Evolutionary conservation across 35 echinoderm and acorn worm species (phyloP).

Genomic region (Acanthaster planci): DNA sequence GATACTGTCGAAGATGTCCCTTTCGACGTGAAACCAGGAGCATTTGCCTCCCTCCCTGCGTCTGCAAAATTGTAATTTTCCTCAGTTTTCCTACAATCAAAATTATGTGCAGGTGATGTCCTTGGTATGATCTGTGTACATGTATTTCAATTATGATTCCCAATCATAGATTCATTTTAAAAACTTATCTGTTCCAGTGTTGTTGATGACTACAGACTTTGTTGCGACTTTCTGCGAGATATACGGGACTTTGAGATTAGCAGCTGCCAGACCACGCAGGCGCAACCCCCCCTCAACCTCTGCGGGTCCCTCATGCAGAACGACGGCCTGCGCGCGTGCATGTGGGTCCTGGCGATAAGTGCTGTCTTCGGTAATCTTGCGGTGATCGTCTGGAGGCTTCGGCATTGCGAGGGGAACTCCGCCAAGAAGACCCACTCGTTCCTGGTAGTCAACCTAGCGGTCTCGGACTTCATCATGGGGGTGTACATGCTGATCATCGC

Average conservation of each 20-base stretch:
- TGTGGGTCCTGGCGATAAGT: constrained; percentile 73
- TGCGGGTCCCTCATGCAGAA: constrained; percentile 78
- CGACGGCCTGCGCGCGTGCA: constrained; percentile 37
- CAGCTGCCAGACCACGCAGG: neutral
- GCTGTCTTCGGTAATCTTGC: constrained; percentile 67
- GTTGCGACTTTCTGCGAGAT: constrained; percentile 14
- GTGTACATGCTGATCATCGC: constrained; percentile 33
- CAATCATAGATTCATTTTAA: no score
- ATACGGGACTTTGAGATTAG: neutral
- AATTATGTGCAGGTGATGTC: neutral
- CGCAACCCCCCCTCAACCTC: constrained; percentile 16
- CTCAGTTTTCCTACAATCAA: neutral
- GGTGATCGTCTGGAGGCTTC: constrained; percentile 47
- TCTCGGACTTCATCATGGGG: constrained; percentile 42
- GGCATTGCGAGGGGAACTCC: neutral
- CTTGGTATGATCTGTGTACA: no score
- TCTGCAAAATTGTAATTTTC: neutral
- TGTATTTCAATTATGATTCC: no score
- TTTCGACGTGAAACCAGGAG: neutral
- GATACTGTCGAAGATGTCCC: neutral
- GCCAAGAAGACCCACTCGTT: neutral
- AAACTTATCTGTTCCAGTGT: neutral
- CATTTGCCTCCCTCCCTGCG: neutral
- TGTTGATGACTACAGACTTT: constrained; percentile 45
- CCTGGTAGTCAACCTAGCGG: constrained; percentile 6